Conservation (phyloP, 2,888 invertebrate species). For the Leptinotarsa haldemani region DNA sequence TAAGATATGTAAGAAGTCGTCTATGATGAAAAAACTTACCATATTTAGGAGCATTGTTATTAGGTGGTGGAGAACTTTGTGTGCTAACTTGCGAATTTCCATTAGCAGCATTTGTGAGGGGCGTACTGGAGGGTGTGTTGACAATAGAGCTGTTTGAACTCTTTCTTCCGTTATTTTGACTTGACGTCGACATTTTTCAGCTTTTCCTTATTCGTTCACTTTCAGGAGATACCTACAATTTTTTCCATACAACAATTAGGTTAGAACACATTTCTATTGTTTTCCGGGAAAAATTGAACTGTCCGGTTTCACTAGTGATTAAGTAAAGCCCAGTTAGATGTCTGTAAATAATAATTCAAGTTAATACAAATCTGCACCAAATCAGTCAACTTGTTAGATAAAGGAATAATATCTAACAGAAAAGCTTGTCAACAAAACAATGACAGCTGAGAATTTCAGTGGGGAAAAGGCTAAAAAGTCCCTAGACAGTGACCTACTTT, state of each 20-base stretch:
- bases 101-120: slow-evolving; percentile 58
- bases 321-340: slow-evolving; percentile 31
- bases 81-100: slow-evolving; percentile 57
- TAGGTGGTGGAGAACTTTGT: slow-evolving; percentile 62
- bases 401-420: slow-evolving; percentile 18
- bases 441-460: slow-evolving; percentile 46
- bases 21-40: slow-evolving; percentile 57
- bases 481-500: slow-evolving; percentile 59
- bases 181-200: slow-evolving; percentile 49
- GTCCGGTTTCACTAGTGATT: slow-evolving; percentile 32
- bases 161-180: slow-evolving; percentile 59
- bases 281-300: slow-evolving; percentile 37
- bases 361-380: slow-evolving; percentile 14
- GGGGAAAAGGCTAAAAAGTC: slow-evolving; percentile 53
- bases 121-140: slow-evolving; percentile 64
- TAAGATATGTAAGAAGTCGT: too few species aligned
- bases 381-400: not conserved
- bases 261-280: slow-evolving; percentile 41
- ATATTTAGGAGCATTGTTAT: slow-evolving; percentile 68
- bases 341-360: slow-evolving; percentile 37
- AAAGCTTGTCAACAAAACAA: slow-evolving; percentile 46
- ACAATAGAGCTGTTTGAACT: slow-evolving; percentile 60
- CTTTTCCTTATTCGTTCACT: slow-evolving; percentile 46
- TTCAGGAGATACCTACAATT: slow-evolving; percentile 48
- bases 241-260: slow-evolving; percentile 44